phyloP scores from a whole-genome alignment of 2,113 vertebrate species.

The Oncorhynchus gorbuscha region DNA sequence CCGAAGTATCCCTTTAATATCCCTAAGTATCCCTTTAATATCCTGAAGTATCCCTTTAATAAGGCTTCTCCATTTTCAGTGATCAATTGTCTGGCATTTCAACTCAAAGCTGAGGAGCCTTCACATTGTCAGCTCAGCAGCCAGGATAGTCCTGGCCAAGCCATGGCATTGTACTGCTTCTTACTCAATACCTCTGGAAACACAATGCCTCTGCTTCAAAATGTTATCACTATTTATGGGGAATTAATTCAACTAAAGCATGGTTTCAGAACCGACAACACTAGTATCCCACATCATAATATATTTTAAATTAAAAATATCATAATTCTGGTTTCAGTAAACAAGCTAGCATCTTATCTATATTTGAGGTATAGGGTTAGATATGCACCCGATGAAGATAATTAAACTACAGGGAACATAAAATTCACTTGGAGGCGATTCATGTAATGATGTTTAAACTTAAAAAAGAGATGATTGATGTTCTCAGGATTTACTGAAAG shows the following conservation, averaged over 20 bases:
- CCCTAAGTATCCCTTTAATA: too few relatives aligned
- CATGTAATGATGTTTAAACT: constrained; percentile 2
- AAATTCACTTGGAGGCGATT: constrained; percentile 31
- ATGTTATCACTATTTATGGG: too few relatives aligned
- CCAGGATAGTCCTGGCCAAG: constrained; percentile 21
- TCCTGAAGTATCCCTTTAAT: too few relatives aligned
- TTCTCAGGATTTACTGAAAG: constrained; percentile 36
- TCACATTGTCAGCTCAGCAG: constrained; percentile 50
- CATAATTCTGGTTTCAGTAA: too few relatives aligned
- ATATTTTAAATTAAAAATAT: too few relatives aligned
- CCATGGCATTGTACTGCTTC: constrained; percentile 32
- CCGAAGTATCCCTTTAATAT: too few relatives aligned
- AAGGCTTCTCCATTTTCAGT: constrained; percentile 51
- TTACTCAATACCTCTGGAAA: constrained; percentile 21
- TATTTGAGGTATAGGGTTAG: constrained; percentile 15
- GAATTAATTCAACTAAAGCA: too few relatives aligned
- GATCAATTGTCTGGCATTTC: constrained; percentile 66
- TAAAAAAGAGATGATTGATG: constrained; percentile 41
- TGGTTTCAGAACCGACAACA: too few relatives aligned
- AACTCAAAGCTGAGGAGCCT: constrained; percentile 48
- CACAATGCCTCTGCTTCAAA: neutral
- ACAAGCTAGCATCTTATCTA: neutral
- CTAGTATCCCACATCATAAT: too few relatives aligned
- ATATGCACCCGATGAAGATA: constrained; percentile 28
- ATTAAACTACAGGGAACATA: constrained; percentile 40